A percentile compares a stretch with the other conserved stretches of the same genome.
These are phyloP conservation scores for Todiramphus chloris DNA, from an alignment of 2,113 vertebrate genomes.

Conservation along the genomic window DNA sequence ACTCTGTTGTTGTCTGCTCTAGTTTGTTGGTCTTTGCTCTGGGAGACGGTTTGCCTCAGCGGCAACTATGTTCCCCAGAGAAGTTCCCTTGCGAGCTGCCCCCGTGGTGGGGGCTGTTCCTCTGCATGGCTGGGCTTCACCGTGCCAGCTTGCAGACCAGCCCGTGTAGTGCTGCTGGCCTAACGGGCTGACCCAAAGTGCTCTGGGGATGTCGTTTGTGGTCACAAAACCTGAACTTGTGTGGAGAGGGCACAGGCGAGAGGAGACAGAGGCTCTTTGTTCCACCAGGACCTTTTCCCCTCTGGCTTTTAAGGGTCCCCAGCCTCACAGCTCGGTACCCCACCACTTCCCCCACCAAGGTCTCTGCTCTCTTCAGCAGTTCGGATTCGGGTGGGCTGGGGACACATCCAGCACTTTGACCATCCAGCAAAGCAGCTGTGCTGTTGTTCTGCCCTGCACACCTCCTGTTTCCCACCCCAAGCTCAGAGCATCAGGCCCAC, in stretches of 20 bases:
- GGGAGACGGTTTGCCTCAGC: not conserved
- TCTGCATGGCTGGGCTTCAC: not conserved
- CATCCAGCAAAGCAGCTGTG: not conserved
- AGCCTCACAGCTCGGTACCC: rapidly evolving
- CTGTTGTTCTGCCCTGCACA: not conserved
- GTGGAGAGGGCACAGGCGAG: not conserved
- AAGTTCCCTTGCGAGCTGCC: not conserved
- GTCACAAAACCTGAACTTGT: not conserved
- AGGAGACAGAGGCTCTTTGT: not conserved
- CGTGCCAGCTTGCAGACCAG: rapidly evolving
- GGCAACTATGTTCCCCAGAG: not conserved
- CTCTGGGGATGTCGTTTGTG: not conserved
- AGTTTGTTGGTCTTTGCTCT: slow-evolving; percentile 14
- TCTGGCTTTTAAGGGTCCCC: not conserved
- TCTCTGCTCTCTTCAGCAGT: not conserved
- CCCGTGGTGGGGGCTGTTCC: not conserved
- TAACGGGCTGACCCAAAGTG: not conserved
- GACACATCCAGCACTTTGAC: not conserved
- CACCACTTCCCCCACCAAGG: not conserved
- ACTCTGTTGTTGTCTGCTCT: slow-evolving; percentile 52
- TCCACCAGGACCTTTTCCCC: not conserved
- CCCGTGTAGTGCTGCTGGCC: not conserved
- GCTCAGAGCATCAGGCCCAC: not conserved
- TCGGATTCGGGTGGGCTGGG: not conserved
- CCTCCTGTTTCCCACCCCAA: not conserved